Conservation (phyloP, 2,797 vertebrate genomes). For the Chrosomus eos region DNA sequence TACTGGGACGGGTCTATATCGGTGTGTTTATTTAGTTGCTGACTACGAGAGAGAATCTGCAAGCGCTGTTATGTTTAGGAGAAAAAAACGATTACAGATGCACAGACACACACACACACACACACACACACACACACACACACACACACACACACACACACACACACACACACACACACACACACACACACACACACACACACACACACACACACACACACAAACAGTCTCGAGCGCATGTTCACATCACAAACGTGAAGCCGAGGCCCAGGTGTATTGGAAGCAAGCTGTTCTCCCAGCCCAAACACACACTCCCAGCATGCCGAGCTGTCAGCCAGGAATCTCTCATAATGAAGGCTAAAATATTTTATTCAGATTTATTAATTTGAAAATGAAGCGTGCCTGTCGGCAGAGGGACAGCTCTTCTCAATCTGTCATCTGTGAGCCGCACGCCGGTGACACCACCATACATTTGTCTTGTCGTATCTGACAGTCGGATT, state of each 20-base stretch:
- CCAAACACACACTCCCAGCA: conserved; percentile 77
- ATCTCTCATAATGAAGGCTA: conserved; percentile 98
- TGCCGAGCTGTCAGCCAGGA: conserved; percentile 94
- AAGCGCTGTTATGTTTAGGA: conserved; percentile 47
- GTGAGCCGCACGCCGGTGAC: conserved; percentile 94
- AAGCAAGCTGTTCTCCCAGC: conserved; percentile 91
- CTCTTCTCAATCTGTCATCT: conserved; percentile 99
- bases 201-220: conserved; percentile 57
- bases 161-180: conserved; percentile 60
- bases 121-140: conserved; percentile 59
- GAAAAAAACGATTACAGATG: conserved; percentile 45
- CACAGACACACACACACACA: conserved; percentile 60
- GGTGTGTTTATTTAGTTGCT: conserved; percentile 38
- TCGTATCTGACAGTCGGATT: conserved; percentile 98
- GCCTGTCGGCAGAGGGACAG: conserved; percentile 99
- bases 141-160: conserved; percentile 58
- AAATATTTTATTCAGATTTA: conserved; percentile 99
- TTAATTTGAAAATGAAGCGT: conserved; percentile 99
- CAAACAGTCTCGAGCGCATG: conserved; percentile 58
- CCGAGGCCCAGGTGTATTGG: conserved; percentile 94
- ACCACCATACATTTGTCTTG: conserved; percentile 98
- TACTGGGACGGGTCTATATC: conserved; percentile 48
- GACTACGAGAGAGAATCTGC: conserved; percentile 51
- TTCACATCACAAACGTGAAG: conserved; percentile 74
- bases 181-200: conserved; percentile 58